Evolutionary conservation across 2,113 vertebrate species (phyloP), one percentile per base, ranked within the genome.

Genomic region (Beaufortia kweichowensis): DNA sequence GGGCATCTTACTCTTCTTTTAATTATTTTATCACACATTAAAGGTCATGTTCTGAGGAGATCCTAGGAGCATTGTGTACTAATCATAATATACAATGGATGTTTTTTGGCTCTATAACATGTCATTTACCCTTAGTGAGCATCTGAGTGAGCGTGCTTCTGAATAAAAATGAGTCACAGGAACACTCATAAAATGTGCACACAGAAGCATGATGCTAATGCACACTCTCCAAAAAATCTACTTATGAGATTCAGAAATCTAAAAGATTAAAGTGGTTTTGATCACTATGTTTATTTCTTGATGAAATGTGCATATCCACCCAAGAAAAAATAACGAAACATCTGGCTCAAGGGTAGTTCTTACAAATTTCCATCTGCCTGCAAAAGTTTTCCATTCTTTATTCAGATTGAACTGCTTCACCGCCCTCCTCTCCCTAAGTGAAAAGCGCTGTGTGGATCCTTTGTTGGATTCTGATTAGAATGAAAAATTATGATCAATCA

Each of bases 181-280:
- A 35, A 14, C 24, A 6, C 46, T 69, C 8, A 2, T 8, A 19
- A 59, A 72, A 59, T 72, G 33, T 43, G 69, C 69, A 57, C 55
- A 43, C 33, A 59, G 69, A 43, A 41, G 15, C 69, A 72, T 72
- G 69, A 72, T 72, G 55, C 69, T 72, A 57, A 43, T 72, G 53
- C 23, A 2, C 31, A 57, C 21, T 71, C 50, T 21, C 55, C 56
- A 3, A 68, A 60, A 69, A 39, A 10, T 10, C 0, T 5, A 28
- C 76, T 70, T 46, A 23, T 23, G 43, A 68, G 70, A 21, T 35
- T 31, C 41, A n/a, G 9, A 48, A 60, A 6, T n/a, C 35, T 60
- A 24, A 41, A 46, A 46, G 70, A 61, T 74, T 74, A 48, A 74
- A 74, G 70, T 61, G 55, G 57, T 61, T 74, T 74, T 74, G 39